Base-by-base conservation (phyloP, 2,113 vertebrate species). In the Phrynocephalus versicolor region DNA sequence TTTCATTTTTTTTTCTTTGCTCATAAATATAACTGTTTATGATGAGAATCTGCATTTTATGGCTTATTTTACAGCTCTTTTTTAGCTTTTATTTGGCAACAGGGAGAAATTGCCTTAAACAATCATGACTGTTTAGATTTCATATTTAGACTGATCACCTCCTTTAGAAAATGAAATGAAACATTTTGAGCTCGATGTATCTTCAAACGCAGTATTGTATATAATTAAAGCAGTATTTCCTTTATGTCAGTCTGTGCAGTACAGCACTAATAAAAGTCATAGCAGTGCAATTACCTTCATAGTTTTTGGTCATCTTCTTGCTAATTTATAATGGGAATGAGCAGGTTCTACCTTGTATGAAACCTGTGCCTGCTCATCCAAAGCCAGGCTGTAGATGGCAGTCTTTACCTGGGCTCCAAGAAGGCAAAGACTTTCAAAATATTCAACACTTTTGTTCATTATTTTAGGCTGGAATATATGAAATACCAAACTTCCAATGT, bases 361-460 rank as follows among this genome's bases (percentile, higher is more conserved):
- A 19, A 67, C 1, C 23, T 86, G n/a, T 86, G 73, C 70, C 73
- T 76, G 13, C 55, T 57, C 87, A 64, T 84, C 78, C 71, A 39
- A 64, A 79, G 77, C 14, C 8, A 2, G 1, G 9, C 95, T 21
- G 88, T 94, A 95, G 94, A 92, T 95, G 96, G 94, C 94, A 94
- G 88, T 96, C 81, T 93, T 90, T 86, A 86, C 91, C 87, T 19
- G 16, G 37, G 19, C 23, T 89, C 88, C 79, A 7, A 45, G 16
- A 3, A 0, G 37, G 41, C 81, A 82, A 84, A 39, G 27, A 15
- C 77, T 74, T 67, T 73, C 3, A 39, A 37, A 39, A 25, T 57
- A n/a, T 71, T 64, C 16, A 73, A 27, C 25, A 65, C 73, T 82
- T 82, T 78, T 85, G 55, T n/a, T 27, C 1, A 84, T 76, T 78